phyloP scores from a whole-genome alignment of 2,113 vertebrate genomes.

The Mobula birostris region DNA sequence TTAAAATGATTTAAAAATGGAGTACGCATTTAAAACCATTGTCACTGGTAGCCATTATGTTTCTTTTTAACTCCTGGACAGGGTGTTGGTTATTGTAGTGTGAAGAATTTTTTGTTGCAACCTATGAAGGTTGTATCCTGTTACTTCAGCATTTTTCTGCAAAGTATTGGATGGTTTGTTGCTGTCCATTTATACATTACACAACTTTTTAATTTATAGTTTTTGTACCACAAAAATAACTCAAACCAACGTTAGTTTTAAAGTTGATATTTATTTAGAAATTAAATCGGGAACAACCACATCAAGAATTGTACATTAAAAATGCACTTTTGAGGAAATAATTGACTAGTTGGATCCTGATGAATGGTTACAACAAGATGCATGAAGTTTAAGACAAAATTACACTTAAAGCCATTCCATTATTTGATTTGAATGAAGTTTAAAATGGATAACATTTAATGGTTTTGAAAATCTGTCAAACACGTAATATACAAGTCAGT shows the following conservation, averaged over 20 bases:
- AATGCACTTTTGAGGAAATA: neutral
- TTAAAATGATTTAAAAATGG: neutral
- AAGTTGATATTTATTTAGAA: neutral
- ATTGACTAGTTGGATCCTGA: neutral
- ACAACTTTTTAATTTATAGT: neutral
- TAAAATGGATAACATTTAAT: neutral
- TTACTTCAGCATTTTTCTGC: neutral
- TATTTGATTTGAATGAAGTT: constrained; percentile 3
- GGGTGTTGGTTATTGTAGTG: neutral
- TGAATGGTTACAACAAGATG: neutral
- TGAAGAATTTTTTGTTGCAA: neutral
- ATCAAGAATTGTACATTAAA: neutral
- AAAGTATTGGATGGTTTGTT: neutral
- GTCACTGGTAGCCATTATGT: neutral
- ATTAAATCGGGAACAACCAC: neutral
- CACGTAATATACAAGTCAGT: neutral
- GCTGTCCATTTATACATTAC: neutral
- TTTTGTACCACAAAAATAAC: no score
- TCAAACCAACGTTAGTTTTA: neutral
- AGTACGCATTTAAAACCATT: neutral
- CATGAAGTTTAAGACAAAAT: neutral
- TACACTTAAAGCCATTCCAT: constrained; percentile 19
- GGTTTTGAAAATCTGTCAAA: neutral
- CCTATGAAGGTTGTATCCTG: neutral
- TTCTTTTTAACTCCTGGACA: neutral